Conservation (phyloP, 2,888 invertebrate species). For the Sthenelais limicola region DNA sequence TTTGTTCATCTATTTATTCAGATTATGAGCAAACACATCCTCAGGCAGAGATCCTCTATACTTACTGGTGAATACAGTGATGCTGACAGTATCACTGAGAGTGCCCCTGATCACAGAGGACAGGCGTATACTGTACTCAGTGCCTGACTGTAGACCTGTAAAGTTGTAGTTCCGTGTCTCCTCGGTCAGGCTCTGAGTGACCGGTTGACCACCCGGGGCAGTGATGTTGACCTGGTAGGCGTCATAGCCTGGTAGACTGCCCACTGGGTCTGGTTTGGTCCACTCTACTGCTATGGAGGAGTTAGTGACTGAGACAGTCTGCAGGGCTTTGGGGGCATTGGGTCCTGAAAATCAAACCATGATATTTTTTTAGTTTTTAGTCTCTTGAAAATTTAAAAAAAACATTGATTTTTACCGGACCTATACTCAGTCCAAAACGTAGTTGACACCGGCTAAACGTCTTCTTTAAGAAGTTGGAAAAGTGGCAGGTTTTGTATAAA, state of each 20-base stretch:
- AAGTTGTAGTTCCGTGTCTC: neutral
- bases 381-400: too few species aligned
- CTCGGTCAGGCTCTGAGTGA: neutral
- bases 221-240: too few species aligned
- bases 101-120: neutral
- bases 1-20: too few species aligned
- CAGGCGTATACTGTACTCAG: neutral
- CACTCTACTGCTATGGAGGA: slow-evolving; percentile 3
- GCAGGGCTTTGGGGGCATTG: slow-evolving; percentile 8
- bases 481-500: too few species aligned
- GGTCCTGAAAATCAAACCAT: neutral
- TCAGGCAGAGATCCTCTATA: too few species aligned
- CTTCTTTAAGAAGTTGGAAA: too few species aligned
- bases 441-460: too few species aligned
- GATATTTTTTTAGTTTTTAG: too few species aligned
- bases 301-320: neutral
- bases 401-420: too few species aligned
- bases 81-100: neutral
- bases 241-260: neutral
- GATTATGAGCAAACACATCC: too few species aligned
- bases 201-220: too few species aligned
- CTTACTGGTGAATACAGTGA: slow-evolving; percentile 24
- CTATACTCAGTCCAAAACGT: too few species aligned
- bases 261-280: neutral
- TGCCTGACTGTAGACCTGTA: slow-evolving; percentile 7